Base-by-base conservation (phyloP, 2,113 vertebrate genomes). In the Cichladusa arquata region DNA sequence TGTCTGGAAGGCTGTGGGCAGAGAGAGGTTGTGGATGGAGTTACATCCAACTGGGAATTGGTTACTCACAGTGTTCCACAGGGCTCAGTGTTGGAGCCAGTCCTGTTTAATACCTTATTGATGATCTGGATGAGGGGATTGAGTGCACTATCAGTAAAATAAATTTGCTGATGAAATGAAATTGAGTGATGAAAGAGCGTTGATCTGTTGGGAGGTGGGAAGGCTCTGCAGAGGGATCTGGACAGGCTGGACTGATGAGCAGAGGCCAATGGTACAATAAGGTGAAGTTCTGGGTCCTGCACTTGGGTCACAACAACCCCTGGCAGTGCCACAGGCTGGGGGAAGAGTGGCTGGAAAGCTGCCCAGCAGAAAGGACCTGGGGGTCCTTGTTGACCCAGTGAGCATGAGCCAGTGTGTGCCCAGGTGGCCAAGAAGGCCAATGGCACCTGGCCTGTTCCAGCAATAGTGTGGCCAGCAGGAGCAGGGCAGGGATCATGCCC, bases 1-100 rank as follows among this genome's bases (percentile, higher is more conserved):
- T 29, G 19, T 2, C 28, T 69, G 9, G 8, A 45, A 61, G 8
- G 5, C 17, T 5, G 19, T 33, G 69, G 23, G 26, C 0, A 0
- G 5, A 36, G 48, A 22, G 36, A 13, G 3, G 19, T 8, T 6
- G 23, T n/a, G 34, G 11, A 5, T 19, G 38, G 12, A 33, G 6
- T 29, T 66, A 28, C 22, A 58, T 28, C 8, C 36, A 33, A 1
- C 8, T 58, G 64, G 19, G 3, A 34, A 4, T 11, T 26, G 7
- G 25, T 15, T 17, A 45, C 15, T 7, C 2, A 10, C 23, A 17
- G 25, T 5, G 45, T 19, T 60, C 45, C 36, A 22, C 10, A 5
- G 45, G 33, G 9, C 53, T 51, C 53, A 26, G 33, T 14, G 22
- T 8, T 60, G 36, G 38, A 38, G 8, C 23, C 36, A 50, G 23